These are phyloP conservation scores for Eristalinus sepulchralis DNA, from an alignment of 2,888 invertebrate genomes.

Conservation along the genomic window DNA sequence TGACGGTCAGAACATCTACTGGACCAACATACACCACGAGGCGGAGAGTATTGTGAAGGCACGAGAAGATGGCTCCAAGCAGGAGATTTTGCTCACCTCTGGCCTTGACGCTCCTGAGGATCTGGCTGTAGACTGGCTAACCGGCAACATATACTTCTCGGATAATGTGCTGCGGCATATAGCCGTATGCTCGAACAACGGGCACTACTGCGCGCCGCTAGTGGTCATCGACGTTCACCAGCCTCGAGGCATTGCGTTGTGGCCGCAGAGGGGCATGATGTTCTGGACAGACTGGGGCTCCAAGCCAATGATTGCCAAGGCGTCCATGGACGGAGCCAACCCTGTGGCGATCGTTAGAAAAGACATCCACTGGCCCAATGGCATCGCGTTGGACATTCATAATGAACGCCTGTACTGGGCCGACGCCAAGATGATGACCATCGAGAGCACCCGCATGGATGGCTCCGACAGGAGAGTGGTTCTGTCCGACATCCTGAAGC, in stretches of 20 bases:
- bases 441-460: constrained; percentile 86
- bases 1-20: constrained; percentile 88
- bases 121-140: constrained; percentile 89
- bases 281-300: constrained; percentile 96
- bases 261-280: constrained; percentile 88
- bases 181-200: constrained; percentile 88
- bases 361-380: constrained; percentile 90
- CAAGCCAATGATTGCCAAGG: constrained; percentile 87
- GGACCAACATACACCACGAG: constrained; percentile 88
- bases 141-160: constrained; percentile 91
- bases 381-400: constrained; percentile 90
- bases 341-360: constrained; percentile 84
- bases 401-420: constrained; percentile 93
- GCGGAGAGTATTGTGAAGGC: constrained; percentile 88
- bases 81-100: constrained; percentile 84
- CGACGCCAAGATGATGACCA: constrained; percentile 87
- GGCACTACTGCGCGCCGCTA: constrained; percentile 85
- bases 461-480: constrained; percentile 85
- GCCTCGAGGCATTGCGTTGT: constrained; percentile 86
- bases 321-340: constrained; percentile 92
- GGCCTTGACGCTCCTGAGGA: constrained; percentile 89
- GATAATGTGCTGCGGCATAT: constrained; percentile 87
- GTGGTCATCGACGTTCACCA: constrained; percentile 84
- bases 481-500: constrained; percentile 85
- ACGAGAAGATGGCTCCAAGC: constrained; percentile 83